Percentiles rank a stretch among this genome's conserved stretches.
Conservation (phyloP, 2,888 invertebrate species). For the Dryobota labecula region DNA sequence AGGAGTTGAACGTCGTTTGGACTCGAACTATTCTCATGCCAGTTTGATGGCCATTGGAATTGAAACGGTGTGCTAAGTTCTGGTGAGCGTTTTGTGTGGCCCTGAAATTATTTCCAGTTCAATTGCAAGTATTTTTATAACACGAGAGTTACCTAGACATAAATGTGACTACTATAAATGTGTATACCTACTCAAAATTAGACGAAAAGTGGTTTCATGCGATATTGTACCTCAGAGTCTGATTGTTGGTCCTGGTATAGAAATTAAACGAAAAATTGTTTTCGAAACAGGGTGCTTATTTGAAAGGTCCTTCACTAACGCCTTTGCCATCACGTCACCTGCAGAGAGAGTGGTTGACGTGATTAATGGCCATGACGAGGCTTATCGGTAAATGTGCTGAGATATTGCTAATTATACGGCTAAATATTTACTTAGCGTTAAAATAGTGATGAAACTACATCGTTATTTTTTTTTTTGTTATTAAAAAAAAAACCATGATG, state of each 20-base stretch:
- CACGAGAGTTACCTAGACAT: not conserved
- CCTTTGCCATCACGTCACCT: constrained; percentile 21
- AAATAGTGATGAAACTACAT: no score
- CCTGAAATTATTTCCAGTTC: not conserved
- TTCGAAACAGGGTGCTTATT: not conserved
- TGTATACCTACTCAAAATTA: not conserved
- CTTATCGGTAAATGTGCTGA: constrained; percentile 37
- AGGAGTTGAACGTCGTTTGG: constrained; percentile 11
- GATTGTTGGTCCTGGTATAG: not conserved
- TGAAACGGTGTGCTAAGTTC: not conserved
- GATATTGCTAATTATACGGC: constrained; percentile 27
- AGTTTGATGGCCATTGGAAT: constrained; percentile 7
- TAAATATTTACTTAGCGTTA: constrained; percentile 10
- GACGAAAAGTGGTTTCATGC: not conserved
- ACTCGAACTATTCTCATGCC: constrained; percentile 17
- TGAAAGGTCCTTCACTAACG: not conserved
- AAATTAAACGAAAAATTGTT: not conserved
- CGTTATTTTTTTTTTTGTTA: no score
- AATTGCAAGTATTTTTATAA: constrained; percentile 1
- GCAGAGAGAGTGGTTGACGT: constrained; percentile 33
- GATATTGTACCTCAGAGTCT: not conserved
- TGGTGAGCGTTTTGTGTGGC: not conserved
- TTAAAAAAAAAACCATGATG: no score
- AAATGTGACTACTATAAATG: no score
- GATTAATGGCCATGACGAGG: constrained; percentile 54